Evolutionary conservation across 2,113 vertebrate genomes (phyloP), one percentile per base, ranked within the genome.

Genomic region (Silurus asotus): DNA sequence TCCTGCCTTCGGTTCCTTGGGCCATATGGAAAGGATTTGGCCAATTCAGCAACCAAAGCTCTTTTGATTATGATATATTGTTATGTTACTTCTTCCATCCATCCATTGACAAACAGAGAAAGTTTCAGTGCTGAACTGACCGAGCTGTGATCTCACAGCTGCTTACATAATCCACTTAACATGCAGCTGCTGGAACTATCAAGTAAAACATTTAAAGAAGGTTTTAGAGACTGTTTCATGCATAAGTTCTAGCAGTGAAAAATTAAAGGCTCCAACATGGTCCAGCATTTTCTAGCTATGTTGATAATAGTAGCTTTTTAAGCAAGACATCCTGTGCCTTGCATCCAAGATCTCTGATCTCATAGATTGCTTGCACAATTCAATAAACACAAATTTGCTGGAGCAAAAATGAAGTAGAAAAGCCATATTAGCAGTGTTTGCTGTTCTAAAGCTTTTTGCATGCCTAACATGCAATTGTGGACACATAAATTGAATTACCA

Each of bases 91-190:
- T 82, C 15, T 62, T 87, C 51, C 48, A 15, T 81, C 19, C 67
- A 56, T 75, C 55, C 61, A 65, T 65, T 70, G 83, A 72, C 72
- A 80, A 62, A 62, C 19, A 51, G 56, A 37, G 45, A 49, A 70
- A 19, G 13, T 83, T 67, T 79, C 48, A 74, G 49, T 64, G 49
- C 74, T 74, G 74, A 45, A 75, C 84, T 84, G 70, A 51, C 82
- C 59, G 49, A 78, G 77, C 49, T 67, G 23, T 76, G 81, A 70
- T 25, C 61, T 79, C 56, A 65, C 70, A 84, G 28, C 75, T 20
- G 28, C 61, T 84, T 49, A 84, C 77, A 64, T 84, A 89, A 86
- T 81, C 65, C 58, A 76, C 75, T 82, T 86, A 89, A 45, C 72
- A 87, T 28, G 53, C 56, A 80, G 59, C 80, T 80, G 77, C 65